Evolutionary conservation across 2,113 vertebrate species (phyloP).

Genomic region (Xiphophorus maculatus): DNA sequence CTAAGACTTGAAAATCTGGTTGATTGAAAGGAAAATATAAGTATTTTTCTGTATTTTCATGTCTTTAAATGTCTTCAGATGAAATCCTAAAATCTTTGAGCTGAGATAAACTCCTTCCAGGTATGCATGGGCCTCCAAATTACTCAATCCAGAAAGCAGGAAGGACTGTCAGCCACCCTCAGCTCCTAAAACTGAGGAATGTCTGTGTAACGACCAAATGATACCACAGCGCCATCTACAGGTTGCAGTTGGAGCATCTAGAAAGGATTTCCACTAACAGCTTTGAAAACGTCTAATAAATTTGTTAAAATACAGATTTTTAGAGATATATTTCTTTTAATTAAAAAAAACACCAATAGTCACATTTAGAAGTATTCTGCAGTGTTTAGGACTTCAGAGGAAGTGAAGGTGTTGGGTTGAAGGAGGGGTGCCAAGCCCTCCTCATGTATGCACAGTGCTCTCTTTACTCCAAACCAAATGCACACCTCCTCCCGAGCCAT

Average conservation of each 20-base stretch:
- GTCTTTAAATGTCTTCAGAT: background rate
- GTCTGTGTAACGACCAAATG: slow-evolving; percentile 6
- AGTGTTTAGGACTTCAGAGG: slow-evolving; percentile 41
- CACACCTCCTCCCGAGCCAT: slow-evolving; percentile 32
- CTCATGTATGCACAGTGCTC: slow-evolving; percentile 67
- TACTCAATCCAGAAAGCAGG: slow-evolving; percentile 12
- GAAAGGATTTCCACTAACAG: background rate
- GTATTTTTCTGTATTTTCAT: background rate
- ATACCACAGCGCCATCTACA: slow-evolving; percentile 67
- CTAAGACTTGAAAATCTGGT: background rate
- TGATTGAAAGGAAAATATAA: background rate
- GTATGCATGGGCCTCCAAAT: slow-evolving; percentile 3
- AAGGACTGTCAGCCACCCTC: slow-evolving; percentile 15
- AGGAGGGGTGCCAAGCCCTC: slow-evolving; percentile 23
- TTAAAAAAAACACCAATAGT: background rate
- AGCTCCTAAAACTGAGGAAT: slow-evolving; percentile 22
- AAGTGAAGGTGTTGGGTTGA: slow-evolving; percentile 54
- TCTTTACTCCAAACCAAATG: slow-evolving; percentile 72
- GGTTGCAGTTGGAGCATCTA: background rate
- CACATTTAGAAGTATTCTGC: background rate
- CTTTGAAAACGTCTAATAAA: background rate
- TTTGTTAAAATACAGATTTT: background rate
- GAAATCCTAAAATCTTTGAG: background rate
- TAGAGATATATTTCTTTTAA: background rate
- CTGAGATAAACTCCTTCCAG: background rate